Conservation (phyloP, 1,140 invertebrate species). For the Centruroides sculpturatus region DNA sequence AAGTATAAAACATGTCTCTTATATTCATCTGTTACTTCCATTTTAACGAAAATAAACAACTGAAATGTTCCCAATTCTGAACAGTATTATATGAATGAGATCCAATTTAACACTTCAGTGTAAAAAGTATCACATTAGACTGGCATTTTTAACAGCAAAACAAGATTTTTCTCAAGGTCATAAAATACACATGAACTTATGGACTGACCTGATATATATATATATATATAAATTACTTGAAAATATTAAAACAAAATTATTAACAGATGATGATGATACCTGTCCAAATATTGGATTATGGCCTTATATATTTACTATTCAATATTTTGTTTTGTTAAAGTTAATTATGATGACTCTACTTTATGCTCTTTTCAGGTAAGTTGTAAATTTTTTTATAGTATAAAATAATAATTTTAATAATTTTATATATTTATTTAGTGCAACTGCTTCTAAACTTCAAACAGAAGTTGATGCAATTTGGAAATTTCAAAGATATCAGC, state of each 20-base stretch:
- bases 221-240: no score
- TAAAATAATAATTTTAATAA: neutral
- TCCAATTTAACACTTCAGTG: no score
- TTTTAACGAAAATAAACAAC: no score
- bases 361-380: slow-evolving; percentile 34
- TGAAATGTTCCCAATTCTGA: no score
- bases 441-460: slow-evolving; percentile 26
- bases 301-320: slow-evolving; percentile 30
- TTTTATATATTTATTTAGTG: slow-evolving; percentile 18
- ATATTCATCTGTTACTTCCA: no score
- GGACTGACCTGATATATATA: no score
- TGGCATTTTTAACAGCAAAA: no score
- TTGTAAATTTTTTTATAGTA: neutral
- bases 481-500: slow-evolving; percentile 31
- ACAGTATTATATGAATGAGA: no score
- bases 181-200: no score
- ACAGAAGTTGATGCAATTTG: slow-evolving; percentile 28
- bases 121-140: no score
- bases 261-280: slow-evolving; percentile 16
- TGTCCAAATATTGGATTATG: slow-evolving; percentile 28
- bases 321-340: slow-evolving; percentile 32
- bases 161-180: no score
- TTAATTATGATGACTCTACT: slow-evolving; percentile 31
- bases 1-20: no score
- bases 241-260: neutral